phyloP scores from a whole-genome alignment of 2,113 vertebrate genomes.

The Brachirus orientalis region DNA sequence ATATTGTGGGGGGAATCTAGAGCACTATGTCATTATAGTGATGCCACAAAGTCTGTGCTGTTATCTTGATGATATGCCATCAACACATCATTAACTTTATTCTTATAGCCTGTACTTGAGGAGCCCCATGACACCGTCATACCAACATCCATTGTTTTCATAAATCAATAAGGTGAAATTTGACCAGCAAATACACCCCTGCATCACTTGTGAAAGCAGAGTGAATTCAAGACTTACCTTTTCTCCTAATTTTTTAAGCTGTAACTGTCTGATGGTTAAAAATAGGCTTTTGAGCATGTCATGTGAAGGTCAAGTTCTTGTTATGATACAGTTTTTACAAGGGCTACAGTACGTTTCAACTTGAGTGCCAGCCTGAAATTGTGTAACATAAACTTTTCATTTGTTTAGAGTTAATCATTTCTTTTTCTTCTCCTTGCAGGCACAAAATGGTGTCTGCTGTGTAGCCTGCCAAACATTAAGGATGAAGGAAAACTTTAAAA shows the following conservation, averaged over 20 bases:
- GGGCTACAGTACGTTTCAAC: too few relatives aligned
- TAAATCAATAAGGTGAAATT: constrained; percentile 19
- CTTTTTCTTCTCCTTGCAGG: constrained; percentile 29
- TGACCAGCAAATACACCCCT: not conserved
- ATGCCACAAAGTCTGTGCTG: constrained; percentile 23
- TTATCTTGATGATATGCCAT: constrained; percentile 44
- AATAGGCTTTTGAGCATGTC: constrained; percentile 3
- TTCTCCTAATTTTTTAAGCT: not conserved
- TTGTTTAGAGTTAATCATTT: constrained; percentile 3
- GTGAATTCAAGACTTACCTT: constrained; percentile 18
- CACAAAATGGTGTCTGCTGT: constrained; percentile 36
- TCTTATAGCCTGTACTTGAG: constrained; percentile 15
- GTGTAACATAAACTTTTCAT: not conserved
- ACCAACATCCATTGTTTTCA: not conserved
- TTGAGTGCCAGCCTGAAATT: not conserved
- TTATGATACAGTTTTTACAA: too few relatives aligned
- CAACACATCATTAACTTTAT: constrained; percentile 35
- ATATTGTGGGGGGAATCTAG: constrained; percentile 62
- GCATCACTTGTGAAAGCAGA: not conserved
- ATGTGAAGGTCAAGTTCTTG: constrained; percentile 7
- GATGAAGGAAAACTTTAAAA: constrained; percentile 31
- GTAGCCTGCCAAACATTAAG: constrained; percentile 11
- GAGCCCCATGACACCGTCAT: constrained; percentile 7
- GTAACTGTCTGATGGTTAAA: constrained; percentile 19
- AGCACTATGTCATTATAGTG: constrained; percentile 49